Evolutionary conservation across 1,140 invertebrate genomes (phyloP).

Genomic region (Cotesia chilonis): DNA sequence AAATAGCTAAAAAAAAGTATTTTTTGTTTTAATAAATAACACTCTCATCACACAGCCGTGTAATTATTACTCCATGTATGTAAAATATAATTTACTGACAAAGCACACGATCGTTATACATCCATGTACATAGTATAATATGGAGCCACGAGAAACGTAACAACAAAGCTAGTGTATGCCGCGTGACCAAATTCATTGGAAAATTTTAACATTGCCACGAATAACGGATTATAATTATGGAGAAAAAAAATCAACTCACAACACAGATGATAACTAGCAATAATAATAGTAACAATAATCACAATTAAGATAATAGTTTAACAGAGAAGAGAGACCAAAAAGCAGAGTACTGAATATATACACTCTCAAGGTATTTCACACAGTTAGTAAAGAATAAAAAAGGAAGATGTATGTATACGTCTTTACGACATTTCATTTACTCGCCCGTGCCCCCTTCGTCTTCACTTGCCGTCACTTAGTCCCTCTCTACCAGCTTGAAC

Average conservation of each 20-base stretch:
- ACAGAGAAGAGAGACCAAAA: not conserved
- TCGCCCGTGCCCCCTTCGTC: conserved; percentile 5
- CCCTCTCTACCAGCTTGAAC: not conserved
- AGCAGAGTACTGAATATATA: not conserved
- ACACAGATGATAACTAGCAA: not conserved
- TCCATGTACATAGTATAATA: conserved; percentile 14
- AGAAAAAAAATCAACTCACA: conserved; percentile 1
- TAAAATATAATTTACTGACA: not conserved
- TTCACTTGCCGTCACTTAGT: not conserved
- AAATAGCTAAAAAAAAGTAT: not conserved
- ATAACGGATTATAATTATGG: not conserved
- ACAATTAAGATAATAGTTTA: not conserved
- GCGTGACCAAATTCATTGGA: not conserved
- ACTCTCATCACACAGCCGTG: conserved; percentile 9
- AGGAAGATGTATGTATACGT: conserved; percentile 31
- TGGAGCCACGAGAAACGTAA: conserved; percentile 23
- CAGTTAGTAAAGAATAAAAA: conserved; percentile 12
- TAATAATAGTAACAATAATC: not conserved
- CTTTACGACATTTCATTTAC: conserved; percentile 37
- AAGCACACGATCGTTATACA: conserved; percentile 12
- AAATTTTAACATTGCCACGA: not conserved
- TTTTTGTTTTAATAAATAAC: not conserved
- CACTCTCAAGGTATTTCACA: conserved; percentile 6
- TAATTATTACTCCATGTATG: not conserved
- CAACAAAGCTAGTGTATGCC: conserved; percentile 4